Base-by-base conservation (phyloP, 2,888 invertebrate genomes). In the Monochamus alternatus region DNA sequence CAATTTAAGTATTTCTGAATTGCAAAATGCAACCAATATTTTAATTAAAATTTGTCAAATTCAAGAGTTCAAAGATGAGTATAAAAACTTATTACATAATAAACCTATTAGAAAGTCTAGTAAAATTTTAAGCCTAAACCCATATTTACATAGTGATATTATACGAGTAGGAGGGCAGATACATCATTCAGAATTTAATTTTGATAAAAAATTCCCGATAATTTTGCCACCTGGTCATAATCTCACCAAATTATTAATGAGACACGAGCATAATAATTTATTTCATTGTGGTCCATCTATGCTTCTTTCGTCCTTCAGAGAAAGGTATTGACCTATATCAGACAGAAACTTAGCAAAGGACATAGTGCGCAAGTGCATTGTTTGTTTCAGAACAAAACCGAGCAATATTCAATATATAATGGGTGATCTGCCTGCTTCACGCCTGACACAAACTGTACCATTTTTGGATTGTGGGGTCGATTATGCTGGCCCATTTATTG, bases 401-500 rank as follows among this genome's bases (percentile, higher is more conserved):
- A 52, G 44, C 10, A 22, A 14, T 58, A 79, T 38, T 75, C 77
- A 12, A 44, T 44, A 22, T 30, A 22, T 43, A 22, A 64, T 64
- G 64, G 64, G 44, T 2, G 43, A 64, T 43, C 22, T 64, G 1
- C 64, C 64, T 38, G 38, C 38, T 38, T 38, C 38, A 7, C 38
- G 38, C 5, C 38, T 38, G 4, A 38, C 4, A 38, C 38, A 38
- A 2, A 38, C 38, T 38, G 38, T 38, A 38, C 38, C 38, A 38
- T 38, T 38, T 38, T 38, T 38, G 38, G 2, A 38, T 7, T 38
- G 38, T 38, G 38, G 38, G 7, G 38, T 38, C 38, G 84, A 84
- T 52, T 85, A 82, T 51, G 81, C 79, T 5, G 83, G 84, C 10
- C 82, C 83, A 31, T 78, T 85, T 44, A 14, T 74, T 14, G 62